Evolutionary conservation across 2,888 invertebrate species (phyloP).

Genomic region (Stramonita haemastoma): DNA sequence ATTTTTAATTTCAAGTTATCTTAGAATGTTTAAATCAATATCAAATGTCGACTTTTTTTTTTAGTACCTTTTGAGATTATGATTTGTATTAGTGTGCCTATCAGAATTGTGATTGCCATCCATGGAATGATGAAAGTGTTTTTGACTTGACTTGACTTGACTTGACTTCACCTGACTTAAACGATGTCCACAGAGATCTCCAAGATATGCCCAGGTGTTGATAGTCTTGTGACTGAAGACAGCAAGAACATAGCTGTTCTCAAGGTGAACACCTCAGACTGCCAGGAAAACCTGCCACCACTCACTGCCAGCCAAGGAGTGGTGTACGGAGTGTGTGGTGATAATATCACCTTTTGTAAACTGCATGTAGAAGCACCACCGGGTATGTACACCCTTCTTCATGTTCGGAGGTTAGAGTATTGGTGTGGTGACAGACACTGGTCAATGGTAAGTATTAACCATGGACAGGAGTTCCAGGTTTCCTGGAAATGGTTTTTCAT

Average conservation of each 20-base stretch:
- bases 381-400: neutral
- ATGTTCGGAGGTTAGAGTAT: neutral
- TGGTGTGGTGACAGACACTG: neutral
- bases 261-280: neutral
- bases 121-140: too few species aligned
- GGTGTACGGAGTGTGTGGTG: neutral
- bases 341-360: neutral
- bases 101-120: too few species aligned
- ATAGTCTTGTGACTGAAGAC: neutral
- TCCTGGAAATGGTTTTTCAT: neutral
- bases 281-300: neutral
- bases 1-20: too few species aligned
- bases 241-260: neutral
- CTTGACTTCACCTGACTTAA: too few species aligned
- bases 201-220: neutral
- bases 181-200: too few species aligned
- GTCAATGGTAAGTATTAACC: neutral
- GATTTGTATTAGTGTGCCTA: too few species aligned
- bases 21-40: too few species aligned
- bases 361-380: neutral
- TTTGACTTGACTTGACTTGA: too few species aligned
- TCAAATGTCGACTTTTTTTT: too few species aligned
- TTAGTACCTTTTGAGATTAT: too few species aligned
- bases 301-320: neutral
- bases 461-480: neutral